These are phyloP conservation scores for Nephrotoma flavescens DNA, from an alignment of 2,888 invertebrate species.

Conservation along the genomic window DNA sequence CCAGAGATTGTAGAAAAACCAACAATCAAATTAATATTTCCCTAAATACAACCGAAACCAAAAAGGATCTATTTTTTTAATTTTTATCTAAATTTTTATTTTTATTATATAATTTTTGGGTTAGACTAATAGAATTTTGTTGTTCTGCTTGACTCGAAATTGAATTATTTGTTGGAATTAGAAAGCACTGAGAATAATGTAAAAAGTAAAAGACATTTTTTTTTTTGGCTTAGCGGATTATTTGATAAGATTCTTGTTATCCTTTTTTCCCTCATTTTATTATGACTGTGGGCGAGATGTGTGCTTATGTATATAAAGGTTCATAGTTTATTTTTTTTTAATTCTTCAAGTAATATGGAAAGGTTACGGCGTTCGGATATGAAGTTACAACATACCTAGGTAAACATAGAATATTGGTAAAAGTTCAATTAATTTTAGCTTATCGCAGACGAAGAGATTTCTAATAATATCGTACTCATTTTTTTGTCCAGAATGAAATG, in stretches of 20 bases:
- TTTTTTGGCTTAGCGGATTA: background rate
- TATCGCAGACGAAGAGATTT: no score
- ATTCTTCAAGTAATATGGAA: no score
- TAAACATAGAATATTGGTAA: no score
- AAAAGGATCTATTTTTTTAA: background rate
- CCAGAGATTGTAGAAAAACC: background rate
- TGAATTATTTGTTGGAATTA: background rate
- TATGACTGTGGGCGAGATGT: background rate
- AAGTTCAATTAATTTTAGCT: no score
- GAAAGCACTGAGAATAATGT: background rate
- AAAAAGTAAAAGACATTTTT: background rate
- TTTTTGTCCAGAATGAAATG: no score
- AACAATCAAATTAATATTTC: background rate
- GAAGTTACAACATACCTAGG: no score
- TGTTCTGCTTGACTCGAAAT: background rate
- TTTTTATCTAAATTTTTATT: background rate
- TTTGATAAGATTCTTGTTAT: background rate
- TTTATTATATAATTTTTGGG: background rate
- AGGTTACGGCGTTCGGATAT: no score
- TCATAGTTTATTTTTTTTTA: background rate
- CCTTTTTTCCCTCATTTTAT: background rate
- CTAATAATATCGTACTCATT: no score
- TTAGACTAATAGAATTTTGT: background rate
- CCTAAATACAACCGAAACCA: background rate
- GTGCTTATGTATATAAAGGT: background rate